Percentiles rank a stretch among this genome's conserved stretches.
Conservation (phyloP, 1,140 invertebrate genomes). For the Drosophila burlai region DNA sequence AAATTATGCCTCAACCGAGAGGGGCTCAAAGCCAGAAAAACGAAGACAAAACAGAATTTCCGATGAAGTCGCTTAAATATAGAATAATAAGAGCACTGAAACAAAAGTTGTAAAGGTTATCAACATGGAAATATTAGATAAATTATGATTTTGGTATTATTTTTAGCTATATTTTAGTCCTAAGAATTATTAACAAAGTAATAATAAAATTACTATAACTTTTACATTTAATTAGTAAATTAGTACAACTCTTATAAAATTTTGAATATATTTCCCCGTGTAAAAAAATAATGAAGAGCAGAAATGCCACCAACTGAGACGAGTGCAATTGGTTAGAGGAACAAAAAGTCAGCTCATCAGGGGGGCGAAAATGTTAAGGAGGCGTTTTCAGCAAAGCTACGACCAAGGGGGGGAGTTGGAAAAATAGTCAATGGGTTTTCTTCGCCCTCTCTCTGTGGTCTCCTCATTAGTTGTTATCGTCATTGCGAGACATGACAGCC, state of each 20-base stretch:
- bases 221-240: too few species aligned
- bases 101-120: not conserved
- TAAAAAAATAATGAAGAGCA: constrained; percentile 17
- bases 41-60: constrained; percentile 51
- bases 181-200: too few species aligned
- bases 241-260: not conserved
- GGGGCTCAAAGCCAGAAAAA: constrained; percentile 28
- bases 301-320: constrained; percentile 69
- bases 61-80: constrained; percentile 32
- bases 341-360: constrained; percentile 41
- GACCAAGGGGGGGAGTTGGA: not conserved
- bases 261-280: not conserved
- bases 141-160: too few species aligned
- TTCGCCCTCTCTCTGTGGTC: not conserved
- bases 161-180: too few species aligned
- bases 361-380: constrained; percentile 46
- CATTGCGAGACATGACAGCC: constrained; percentile 54
- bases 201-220: too few species aligned
- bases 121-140: accelerated
- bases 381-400: constrained; percentile 4
- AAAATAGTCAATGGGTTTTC: not conserved
- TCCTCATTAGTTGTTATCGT: constrained; percentile 64
- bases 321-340: constrained; percentile 30
- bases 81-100: constrained; percentile 14
- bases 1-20: constrained; percentile 64